Conservation (phyloP, 2,797 vertebrate genomes). For the Dicrostonyx torquatus region DNA sequence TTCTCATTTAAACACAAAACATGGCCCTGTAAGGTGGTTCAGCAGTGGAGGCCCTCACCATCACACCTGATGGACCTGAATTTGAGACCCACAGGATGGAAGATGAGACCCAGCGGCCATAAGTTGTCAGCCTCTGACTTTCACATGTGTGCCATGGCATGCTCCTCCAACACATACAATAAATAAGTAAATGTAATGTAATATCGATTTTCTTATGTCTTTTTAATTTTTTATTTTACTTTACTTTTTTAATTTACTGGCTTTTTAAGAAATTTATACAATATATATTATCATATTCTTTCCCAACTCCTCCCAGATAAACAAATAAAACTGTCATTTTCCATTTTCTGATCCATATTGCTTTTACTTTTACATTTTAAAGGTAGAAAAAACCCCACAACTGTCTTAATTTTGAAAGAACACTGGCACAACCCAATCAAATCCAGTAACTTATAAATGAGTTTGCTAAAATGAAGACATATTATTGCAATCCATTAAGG, state of each 20-base stretch:
- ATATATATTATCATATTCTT: neutral
- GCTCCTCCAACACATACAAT: neutral
- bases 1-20: slow-evolving; percentile 11
- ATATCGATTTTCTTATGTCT: neutral
- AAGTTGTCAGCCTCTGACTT: neutral
- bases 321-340: neutral
- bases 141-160: neutral
- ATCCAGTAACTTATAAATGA: neutral
- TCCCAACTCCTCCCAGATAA: neutral
- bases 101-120: neutral
- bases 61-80: neutral
- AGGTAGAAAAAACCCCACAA: neutral
- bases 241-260: neutral
- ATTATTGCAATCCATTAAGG: neutral
- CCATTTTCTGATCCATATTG: neutral
- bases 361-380: slow-evolving; percentile 31
- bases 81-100: neutral
- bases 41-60: no score
- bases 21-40: neutral
- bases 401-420: slow-evolving; percentile 49
- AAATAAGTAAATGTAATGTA: neutral
- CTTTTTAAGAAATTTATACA: neutral
- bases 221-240: neutral
- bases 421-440: neutral
- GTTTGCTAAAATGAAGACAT: slow-evolving; percentile 21